Evolutionary conservation across 2,113 vertebrate genomes (phyloP).

Genomic region (Bujurquina vittata): DNA sequence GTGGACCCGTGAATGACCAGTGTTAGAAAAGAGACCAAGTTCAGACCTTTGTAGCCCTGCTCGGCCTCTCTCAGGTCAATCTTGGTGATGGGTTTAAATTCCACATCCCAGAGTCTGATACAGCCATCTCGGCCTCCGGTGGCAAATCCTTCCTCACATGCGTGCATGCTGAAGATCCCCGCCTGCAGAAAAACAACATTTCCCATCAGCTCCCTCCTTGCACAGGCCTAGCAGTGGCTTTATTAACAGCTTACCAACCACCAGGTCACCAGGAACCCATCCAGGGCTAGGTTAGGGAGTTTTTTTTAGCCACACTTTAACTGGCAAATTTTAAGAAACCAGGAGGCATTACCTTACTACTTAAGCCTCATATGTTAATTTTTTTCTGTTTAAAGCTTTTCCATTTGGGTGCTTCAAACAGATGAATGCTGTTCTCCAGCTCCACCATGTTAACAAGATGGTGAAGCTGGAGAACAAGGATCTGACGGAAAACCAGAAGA

Average conservation of each 20-base stretch:
- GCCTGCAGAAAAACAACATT: conserved; percentile 77
- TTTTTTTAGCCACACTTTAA: neutral
- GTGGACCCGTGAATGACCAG: neutral
- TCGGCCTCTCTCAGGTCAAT: conserved; percentile 96
- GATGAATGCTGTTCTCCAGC: neutral
- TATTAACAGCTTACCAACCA: neutral
- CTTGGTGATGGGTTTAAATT: conserved; percentile 98
- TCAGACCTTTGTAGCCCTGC: conserved; percentile 92
- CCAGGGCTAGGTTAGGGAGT: neutral
- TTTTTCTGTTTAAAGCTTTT: neutral
- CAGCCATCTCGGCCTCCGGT: conserved; percentile 96
- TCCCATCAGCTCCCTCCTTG: neutral
- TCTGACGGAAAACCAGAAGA: too few species aligned
- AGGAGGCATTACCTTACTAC: too few species aligned
- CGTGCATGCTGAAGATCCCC: conserved; percentile 98
- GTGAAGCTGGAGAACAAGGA: too few species aligned
- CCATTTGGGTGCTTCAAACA: neutral
- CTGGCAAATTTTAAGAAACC: neutral
- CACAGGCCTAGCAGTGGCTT: neutral
- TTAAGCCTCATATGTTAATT: neutral
- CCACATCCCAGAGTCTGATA: conserved; percentile 93
- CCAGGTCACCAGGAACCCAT: neutral
- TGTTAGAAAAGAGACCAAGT: neutral
- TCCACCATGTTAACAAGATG: neutral
- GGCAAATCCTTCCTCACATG: conserved; percentile 95